Evolutionary conservation across 2,888 invertebrate genomes (phyloP).

Genomic region (Erannis defoliaria): DNA sequence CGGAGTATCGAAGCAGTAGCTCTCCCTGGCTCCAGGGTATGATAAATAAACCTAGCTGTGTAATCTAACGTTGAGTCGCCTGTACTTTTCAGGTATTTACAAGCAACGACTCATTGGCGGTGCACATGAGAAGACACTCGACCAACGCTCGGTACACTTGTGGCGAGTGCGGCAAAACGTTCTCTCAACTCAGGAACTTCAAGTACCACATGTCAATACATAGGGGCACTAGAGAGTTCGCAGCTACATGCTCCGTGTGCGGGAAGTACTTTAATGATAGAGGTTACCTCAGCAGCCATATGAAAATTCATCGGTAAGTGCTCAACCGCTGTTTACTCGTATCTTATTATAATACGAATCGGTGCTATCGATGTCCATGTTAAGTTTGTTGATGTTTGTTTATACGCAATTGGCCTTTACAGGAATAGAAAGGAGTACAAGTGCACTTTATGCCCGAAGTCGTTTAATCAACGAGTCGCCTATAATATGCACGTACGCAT

Average conservation of each 20-base stretch:
- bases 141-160: conserved; percentile 87
- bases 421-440: conserved; percentile 93
- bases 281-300: conserved; percentile 94
- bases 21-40: too few species aligned
- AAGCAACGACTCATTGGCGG: conserved; percentile 53
- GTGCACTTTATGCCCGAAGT: conserved; percentile 92
- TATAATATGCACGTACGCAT: conserved; percentile 95
- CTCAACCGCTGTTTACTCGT: background rate
- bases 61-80: background rate
- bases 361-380: conserved; percentile 12
- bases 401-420: conserved; percentile 46
- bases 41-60: too few species aligned
- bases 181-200: conserved; percentile 94
- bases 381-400: conserved; percentile 18
- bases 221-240: conserved; percentile 93
- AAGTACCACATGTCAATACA: conserved; percentile 94
- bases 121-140: conserved; percentile 62
- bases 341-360: conserved; percentile 10
- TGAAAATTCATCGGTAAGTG: conserved; percentile 91
- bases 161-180: conserved; percentile 92
- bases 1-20: too few species aligned
- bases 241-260: conserved; percentile 88
- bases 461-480: conserved; percentile 94
- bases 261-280: conserved; percentile 94
- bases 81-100: conserved; percentile 60